Evolutionary conservation across 2,888 invertebrate species (phyloP), one percentile per base, ranked within the genome.

Genomic region (Dermolepida albohirtum): DNA sequence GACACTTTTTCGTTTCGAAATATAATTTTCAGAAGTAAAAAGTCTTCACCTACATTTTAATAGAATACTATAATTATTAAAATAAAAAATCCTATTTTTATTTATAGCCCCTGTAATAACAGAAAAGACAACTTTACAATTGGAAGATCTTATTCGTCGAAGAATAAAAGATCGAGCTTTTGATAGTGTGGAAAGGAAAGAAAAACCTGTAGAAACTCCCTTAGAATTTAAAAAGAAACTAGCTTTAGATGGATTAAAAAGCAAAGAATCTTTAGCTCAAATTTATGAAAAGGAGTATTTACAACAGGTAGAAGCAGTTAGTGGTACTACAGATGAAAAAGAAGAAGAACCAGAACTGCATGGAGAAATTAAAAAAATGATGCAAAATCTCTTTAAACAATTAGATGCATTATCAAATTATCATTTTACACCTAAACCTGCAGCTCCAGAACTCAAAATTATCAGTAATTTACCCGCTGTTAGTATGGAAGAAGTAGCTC

Each of bases 401-500:
- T 85, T 99, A 44, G 97, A 98, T 84, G 94, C 97, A 0, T 85
- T 99, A 11, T 92, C 93, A 0, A 97, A 98, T 82, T 97, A 93
- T 83, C 95, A 97, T 82, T 98, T 93, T 78, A 96, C 96, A 50
- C 98, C 98, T 0, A 94, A 92, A 85, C 88, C 90, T 67, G 90
- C 91, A 0, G 88, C 90, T 68, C 93, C 96, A 0, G 98, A 98
- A 77, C 86, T 97, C 1, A 94, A 93, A 84, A 92, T 99, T 69
- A 87, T 98, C 5, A 93, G 90, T 68, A 98, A 99, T 80, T 86
- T 95, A 71, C 95, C 98, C 1, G 94, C 97, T 0, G 90, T 98
- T 57, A 89, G 87, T 34, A 93, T 97, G 89, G 99, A 99, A 83
- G 98, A 99, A 84, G 96, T 97, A 6, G 96, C 96, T 0, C 98